Evolutionary conservation across 1,140 invertebrate genomes (phyloP).

Genomic region (Drosophila erecta): DNA sequence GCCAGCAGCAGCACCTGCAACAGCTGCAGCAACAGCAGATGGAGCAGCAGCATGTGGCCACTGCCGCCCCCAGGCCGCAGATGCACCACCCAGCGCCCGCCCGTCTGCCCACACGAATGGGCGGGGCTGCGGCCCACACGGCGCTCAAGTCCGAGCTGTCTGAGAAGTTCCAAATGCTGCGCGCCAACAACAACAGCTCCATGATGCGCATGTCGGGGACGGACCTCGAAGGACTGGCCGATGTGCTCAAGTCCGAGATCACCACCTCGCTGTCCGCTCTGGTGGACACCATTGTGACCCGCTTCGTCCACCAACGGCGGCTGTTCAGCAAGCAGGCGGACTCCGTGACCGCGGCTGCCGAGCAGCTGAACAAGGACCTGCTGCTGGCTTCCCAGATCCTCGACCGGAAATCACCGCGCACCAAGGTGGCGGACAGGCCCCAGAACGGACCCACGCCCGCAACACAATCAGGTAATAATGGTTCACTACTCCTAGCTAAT

Average conservation of each 20-base stretch:
- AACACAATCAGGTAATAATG: constrained; percentile 87
- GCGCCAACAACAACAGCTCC: constrained; percentile 86
- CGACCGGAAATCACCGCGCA: constrained; percentile 92
- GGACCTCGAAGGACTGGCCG: constrained; percentile 94
- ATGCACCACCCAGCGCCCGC: constrained; percentile 74
- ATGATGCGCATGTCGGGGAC: constrained; percentile 88
- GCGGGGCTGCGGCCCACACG: constrained; percentile 85
- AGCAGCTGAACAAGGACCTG: constrained; percentile 93
- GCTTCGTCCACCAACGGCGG: constrained; percentile 92
- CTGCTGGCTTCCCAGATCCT: constrained; percentile 91
- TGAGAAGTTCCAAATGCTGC: constrained; percentile 88
- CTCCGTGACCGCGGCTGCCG: constrained; percentile 89
- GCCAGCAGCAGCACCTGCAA: constrained; percentile 84
- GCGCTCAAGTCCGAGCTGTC: constrained; percentile 86
- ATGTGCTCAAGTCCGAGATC: constrained; percentile 95
- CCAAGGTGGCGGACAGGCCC: constrained; percentile 90
- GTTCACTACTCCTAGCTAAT: constrained; percentile 84
- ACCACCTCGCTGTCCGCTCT: constrained; percentile 92
- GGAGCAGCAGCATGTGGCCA: constrained; percentile 86
- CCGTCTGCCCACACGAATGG: constrained; percentile 78
- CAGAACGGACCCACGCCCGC: constrained; percentile 78
- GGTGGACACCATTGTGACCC: constrained; percentile 94
- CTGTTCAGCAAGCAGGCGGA: constrained; percentile 91
- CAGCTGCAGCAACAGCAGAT: constrained; percentile 85
- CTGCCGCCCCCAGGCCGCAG: constrained; percentile 83